Evolutionary conservation across 2,888 invertebrate species (phyloP), one percentile per base, ranked within the genome.

Genomic region (Sarcophaga caerulescens): DNA sequence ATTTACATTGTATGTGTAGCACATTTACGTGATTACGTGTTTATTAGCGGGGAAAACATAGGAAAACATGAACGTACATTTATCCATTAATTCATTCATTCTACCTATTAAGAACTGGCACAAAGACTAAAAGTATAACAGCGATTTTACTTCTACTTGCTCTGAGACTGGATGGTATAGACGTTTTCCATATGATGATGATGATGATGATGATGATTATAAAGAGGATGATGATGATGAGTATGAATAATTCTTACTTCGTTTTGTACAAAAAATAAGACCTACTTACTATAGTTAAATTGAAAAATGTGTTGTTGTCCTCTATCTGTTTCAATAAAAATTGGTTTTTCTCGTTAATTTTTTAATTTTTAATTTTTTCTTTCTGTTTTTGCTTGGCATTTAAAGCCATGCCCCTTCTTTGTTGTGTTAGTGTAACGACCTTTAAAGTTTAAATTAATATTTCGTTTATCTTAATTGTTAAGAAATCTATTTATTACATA

Each of bases 191-290:
- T 59, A 60, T 44, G 65, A 57, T 52, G 52, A 52, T 17, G 52
- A 52, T 79, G 73, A 77, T 79, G 66, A 85, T 52, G 52, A 52
- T 79, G 73, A 77, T 79, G 66, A 85, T 52, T 35, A 52, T 52
- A 52, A 52, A 35, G 68, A 81, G 62, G 75, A 77, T 73, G 81
- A 60, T 74, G 77, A 81, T 14, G 76, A 87, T 87, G 84, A 84
- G 82, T 82, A 84, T 71, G 84, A 84, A 87, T 65, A 76, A 82
- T 80, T 75, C 65, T 45, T 79, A 65, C 75, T 60, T 17, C 77
- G 76, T 78, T 73, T 70, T 76, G 57, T 79, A 84, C 70, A 79
- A 84, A 70, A 80, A 8, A 69, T 19, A 25, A 25, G 19, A 44
- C 70, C 71, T 65, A 65, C 21, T 52, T 52, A 52, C 21, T 57